A percentile compares a stretch with the other conserved stretches of the same genome.
These are phyloP conservation scores for Echinarachnius parma DNA, from an alignment of 53 echinoderm and acorn worm genomes.

Conservation along the genomic window DNA sequence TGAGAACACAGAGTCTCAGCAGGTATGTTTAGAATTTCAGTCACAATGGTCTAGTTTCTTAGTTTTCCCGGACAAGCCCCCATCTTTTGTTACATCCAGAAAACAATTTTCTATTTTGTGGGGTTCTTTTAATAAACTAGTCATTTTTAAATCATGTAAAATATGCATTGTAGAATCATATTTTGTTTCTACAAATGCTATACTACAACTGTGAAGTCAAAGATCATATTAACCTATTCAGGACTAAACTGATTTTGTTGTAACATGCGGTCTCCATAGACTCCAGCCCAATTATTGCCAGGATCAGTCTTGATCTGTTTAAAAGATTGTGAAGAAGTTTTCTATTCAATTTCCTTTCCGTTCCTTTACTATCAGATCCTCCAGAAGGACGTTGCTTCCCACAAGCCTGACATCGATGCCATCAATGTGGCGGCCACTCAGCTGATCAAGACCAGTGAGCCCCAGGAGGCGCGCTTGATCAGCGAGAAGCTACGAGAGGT, in stretches of 20 bases:
- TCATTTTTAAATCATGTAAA: too few species aligned
- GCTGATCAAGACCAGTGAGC: conserved; percentile 74
- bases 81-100: too few species aligned
- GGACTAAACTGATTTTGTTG: not conserved
- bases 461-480: conserved; percentile 70
- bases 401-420: conserved; percentile 72
- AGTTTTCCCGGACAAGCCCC: too few species aligned
- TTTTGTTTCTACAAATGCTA: not conserved
- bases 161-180: too few species aligned
- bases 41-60: too few species aligned
- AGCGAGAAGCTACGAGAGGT: conserved; percentile 71
- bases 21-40: conserved; percentile 75
- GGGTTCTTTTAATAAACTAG: too few species aligned
- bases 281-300: too few species aligned
- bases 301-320: too few species aligned
- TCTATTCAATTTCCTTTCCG: too few species aligned
- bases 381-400: conserved; percentile 73
- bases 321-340: too few species aligned
- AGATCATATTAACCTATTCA: not conserved
- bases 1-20: conserved; percentile 73
- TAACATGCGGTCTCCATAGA: too few species aligned
- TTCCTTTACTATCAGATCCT: conserved; percentile 62
- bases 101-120: too few species aligned
- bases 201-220: not conserved
- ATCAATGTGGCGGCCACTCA: conserved; percentile 71